Conservation (phyloP, 1,140 invertebrate genomes). For the Drosophila santomea region DNA sequence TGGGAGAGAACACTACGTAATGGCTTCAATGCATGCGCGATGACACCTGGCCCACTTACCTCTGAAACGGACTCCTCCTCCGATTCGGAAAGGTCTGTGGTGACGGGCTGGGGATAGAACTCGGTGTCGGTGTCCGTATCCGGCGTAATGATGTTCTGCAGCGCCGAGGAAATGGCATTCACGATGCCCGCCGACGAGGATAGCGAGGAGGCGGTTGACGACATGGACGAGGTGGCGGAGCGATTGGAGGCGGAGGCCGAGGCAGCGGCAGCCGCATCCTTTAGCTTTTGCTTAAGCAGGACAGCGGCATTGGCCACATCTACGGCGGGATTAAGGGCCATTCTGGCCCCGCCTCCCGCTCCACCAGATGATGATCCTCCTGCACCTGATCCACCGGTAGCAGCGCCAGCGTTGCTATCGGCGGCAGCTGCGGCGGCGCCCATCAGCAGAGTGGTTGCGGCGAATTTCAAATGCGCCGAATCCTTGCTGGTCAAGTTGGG, state of each 20-base stretch:
- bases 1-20: neutral
- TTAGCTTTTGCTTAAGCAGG: constrained; percentile 75
- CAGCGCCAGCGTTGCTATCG: constrained; percentile 67
- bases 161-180: constrained; percentile 70
- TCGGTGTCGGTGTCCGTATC: constrained; percentile 87
- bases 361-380: neutral
- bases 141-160: constrained; percentile 74
- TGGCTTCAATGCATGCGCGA: neutral
- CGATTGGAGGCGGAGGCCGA: constrained; percentile 59
- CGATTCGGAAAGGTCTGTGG: constrained; percentile 95
- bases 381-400: constrained; percentile 30
- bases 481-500: constrained; percentile 54
- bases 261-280: constrained; percentile 62
- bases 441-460: constrained; percentile 69
- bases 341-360: constrained; percentile 12
- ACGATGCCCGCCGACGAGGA: constrained; percentile 73
- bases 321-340: constrained; percentile 40
- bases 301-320: constrained; percentile 68
- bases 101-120: constrained; percentile 89
- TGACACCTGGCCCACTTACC: constrained; percentile 86
- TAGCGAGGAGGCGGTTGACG: constrained; percentile 75
- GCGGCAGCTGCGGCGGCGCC: constrained; percentile 71
- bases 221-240: constrained; percentile 69
- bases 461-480: constrained; percentile 71
- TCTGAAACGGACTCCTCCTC: constrained; percentile 96